These are phyloP conservation scores for Melanargia galathea DNA, from an alignment of 2,888 invertebrate species.

Conservation along the genomic window DNA sequence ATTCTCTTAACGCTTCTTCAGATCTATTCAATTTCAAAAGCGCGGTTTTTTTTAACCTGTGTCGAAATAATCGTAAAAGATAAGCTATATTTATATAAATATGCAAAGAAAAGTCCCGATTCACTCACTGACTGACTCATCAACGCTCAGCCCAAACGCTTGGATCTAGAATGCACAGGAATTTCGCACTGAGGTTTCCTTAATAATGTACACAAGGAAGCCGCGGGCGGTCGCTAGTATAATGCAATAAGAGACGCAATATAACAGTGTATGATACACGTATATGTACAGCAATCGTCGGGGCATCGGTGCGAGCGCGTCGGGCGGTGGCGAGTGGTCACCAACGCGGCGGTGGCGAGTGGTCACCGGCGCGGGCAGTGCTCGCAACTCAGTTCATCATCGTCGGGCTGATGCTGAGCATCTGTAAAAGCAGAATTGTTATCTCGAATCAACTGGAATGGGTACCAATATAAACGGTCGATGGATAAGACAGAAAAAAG, in stretches of 20 bases:
- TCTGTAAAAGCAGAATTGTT: slow-evolving; percentile 1
- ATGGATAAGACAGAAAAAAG: no score
- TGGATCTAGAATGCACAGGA: no score
- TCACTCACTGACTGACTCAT: no score
- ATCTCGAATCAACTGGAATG: background rate
- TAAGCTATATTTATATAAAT: no score
- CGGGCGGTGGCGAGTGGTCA: background rate
- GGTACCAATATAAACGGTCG: background rate
- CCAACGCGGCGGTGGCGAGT: slow-evolving; percentile 5
- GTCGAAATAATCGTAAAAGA: background rate
- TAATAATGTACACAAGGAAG: no score
- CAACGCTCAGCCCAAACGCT: no score
- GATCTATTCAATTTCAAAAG: background rate
- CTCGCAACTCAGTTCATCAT: slow-evolving; percentile 25
- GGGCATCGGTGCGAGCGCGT: slow-evolving; percentile 6
- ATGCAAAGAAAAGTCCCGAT: no score
- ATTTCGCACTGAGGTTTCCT: no score
- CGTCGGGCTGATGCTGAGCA: slow-evolving; percentile 4
- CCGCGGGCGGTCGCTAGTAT: no score
- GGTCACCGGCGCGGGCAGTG: slow-evolving; percentile 37
- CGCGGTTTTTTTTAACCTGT: background rate
- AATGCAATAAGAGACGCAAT: slow-evolving; percentile 2
- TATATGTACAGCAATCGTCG: slow-evolving; percentile 18
- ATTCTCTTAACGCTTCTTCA: no score
- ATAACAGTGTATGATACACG: slow-evolving; percentile 13